Conservation (phyloP, 2,888 invertebrate genomes). For the Lasioglossum malachurum region DNA sequence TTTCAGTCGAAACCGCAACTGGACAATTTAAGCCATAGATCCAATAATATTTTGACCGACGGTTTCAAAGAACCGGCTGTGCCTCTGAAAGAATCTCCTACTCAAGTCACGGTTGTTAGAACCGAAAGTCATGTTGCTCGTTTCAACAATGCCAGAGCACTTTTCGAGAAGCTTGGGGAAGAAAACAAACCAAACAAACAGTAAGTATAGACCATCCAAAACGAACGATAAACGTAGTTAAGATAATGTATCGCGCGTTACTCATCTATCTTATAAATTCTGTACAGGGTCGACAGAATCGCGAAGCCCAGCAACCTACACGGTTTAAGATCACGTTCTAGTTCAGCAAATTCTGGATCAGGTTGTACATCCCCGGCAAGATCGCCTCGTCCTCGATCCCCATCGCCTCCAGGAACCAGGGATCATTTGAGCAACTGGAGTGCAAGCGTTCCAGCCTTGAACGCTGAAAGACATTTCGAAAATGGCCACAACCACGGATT, state of each 20-base stretch:
- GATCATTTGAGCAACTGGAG: constrained; percentile 87
- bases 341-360: constrained; percentile 89
- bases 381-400: constrained; percentile 85
- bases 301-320: constrained; percentile 85
- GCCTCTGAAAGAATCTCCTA: constrained; percentile 82
- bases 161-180: constrained; percentile 95
- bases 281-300: constrained; percentile 75
- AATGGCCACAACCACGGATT: constrained; percentile 78
- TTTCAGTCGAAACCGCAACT: constrained; percentile 89
- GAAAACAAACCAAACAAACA: constrained; percentile 87
- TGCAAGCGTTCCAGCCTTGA: constrained; percentile 86
- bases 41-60: constrained; percentile 79
- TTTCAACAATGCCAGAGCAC: constrained; percentile 95
- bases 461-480: constrained; percentile 83
- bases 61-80: constrained; percentile 85
- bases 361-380: constrained; percentile 87
- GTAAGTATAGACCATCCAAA: constrained; percentile 71
- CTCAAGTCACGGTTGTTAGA: constrained; percentile 91
- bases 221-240: background rate
- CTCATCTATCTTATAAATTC: background rate
- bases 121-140: constrained; percentile 96
- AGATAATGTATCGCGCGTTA: background rate
- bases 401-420: constrained; percentile 79
- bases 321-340: constrained; percentile 88
- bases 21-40: constrained; percentile 80